Evolutionary conservation across 2,113 vertebrate genomes (phyloP).

Genomic region (Silurus meridionalis): DNA sequence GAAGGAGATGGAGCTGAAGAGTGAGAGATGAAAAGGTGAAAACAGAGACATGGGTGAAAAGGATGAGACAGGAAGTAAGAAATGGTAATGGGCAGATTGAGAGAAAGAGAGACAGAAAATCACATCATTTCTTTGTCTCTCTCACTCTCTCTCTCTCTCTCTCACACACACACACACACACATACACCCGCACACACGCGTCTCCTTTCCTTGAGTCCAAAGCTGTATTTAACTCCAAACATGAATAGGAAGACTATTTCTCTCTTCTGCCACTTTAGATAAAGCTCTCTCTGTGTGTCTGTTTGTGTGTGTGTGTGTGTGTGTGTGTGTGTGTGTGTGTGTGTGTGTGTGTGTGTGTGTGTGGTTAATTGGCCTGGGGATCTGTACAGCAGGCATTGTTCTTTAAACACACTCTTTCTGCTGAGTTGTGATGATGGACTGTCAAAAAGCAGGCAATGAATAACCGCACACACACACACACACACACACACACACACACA

Average conservation of each 20-base stretch:
- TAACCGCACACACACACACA: neutral
- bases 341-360: constrained; percentile 1
- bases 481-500: constrained; percentile 8
- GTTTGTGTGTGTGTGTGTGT: no score
- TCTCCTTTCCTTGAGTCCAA: neutral
- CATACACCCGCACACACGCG: neutral
- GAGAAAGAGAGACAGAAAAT: neutral
- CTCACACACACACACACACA: neutral
- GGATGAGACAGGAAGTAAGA: no score
- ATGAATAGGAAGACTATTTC: neutral
- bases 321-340: neutral
- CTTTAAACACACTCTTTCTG: constrained; percentile 6
- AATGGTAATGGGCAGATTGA: no score
- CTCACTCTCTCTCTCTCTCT: neutral
- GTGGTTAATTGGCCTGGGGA: neutral
- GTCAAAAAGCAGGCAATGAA: constrained; percentile 5
- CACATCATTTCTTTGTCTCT: neutral
- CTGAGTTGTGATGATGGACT: constrained; percentile 7
- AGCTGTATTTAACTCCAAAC: neutral
- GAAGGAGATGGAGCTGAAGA: neutral
- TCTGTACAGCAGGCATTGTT: neutral
- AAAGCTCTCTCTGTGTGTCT: neutral
- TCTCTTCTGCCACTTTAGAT: neutral
- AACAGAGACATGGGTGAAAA: neutral
- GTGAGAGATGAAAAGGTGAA: neutral